Base-by-base conservation (phyloP, 2,113 vertebrate genomes). In the Psittacara wagleri region DNA sequence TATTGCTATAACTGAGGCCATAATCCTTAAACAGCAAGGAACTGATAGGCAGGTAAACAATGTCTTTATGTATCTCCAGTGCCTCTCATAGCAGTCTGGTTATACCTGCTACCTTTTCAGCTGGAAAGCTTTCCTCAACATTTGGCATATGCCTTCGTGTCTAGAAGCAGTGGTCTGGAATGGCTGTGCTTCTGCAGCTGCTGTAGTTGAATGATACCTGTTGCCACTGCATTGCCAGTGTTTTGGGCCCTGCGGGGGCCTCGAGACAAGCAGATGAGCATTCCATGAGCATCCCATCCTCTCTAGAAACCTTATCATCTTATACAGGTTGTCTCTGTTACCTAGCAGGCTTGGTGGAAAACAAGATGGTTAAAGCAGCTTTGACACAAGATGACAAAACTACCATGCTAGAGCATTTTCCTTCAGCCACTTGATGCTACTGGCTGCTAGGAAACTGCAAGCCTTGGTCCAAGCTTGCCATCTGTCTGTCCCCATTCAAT, bases 191-290 rank as follows among this genome's bases (percentile, higher is more conserved):
- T 33, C 59, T 67, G 29, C 17, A 41, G n/a, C 22, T 19, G 37
- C 78, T 41, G 22, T 17, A 44, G 64, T 8, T 73, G 15, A 46
- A 46, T 17, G 20, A 4, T 9, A 35, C 12, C 12, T 35, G 17
- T 67, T 41, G 17, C 11, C 23, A 25, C 9, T 24, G 33, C 33
- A 14, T 2, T n/a, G 37, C 33, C 31, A 15, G 39, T 35, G 39
- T 46, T 29, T 79, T 13, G 46, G 46, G 11, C n/a, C 17, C 61
- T 2, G 1, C 0, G 0, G 10, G 13, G 37, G 5, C 10, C 57
- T 73, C 0, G 0, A 31, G n/a, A 52, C 5, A 6, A 62, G 25
- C 39, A 55, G 39, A 20, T 2, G 8, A 64, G 43, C 49, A 27
- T 5, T 28, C 24, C 19, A 24, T 2, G 9, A 64, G 43, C 43